phyloP scores from a whole-genome alignment of 2,113 vertebrate species.

The Amia ocellicauda region DNA sequence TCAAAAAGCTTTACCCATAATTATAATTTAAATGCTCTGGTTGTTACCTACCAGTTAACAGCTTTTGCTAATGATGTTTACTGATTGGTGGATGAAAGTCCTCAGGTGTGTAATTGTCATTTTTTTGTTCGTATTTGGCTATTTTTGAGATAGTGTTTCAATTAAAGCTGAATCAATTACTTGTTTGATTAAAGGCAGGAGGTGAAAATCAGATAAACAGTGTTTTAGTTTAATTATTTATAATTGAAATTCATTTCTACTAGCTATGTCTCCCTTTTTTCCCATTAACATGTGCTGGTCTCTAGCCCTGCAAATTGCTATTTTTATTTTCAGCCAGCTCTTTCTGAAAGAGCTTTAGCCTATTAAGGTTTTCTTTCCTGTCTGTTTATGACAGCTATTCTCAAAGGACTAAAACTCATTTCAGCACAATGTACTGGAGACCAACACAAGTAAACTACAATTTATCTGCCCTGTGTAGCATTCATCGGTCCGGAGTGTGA shows the following conservation, averaged over 20 bases:
- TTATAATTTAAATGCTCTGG: constrained; percentile 29
- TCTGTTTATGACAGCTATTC: constrained; percentile 71
- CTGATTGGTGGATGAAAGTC: constrained; percentile 43
- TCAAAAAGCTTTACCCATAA: no score
- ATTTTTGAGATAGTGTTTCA: constrained; percentile 38
- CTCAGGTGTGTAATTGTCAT: constrained; percentile 58
- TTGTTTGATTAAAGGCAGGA: constrained; percentile 34
- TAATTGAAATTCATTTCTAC: constrained; percentile 35
- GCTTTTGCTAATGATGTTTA: constrained; percentile 42
- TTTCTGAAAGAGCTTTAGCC: constrained; percentile 48
- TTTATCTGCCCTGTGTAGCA: constrained; percentile 58
- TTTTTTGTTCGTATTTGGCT: constrained; percentile 34
- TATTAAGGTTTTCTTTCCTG: constrained; percentile 57
- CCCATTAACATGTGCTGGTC: constrained; percentile 10
- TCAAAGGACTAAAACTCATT: constrained; percentile 74
- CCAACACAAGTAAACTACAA: constrained; percentile 57
- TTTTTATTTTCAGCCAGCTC: constrained; percentile 36
- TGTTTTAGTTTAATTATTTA: constrained; percentile 25
- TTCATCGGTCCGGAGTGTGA: constrained; percentile 43
- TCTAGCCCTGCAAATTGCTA: constrained; percentile 3
- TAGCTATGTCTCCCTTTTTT: constrained; percentile 5
- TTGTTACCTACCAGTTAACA: constrained; percentile 36
- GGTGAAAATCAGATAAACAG: constrained; percentile 36
- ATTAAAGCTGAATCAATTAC: constrained; percentile 47
- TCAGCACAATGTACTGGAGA: constrained; percentile 63